Evolutionary conservation across 2,113 vertebrate species (phyloP).

Genomic region (Python bivittatus): DNA sequence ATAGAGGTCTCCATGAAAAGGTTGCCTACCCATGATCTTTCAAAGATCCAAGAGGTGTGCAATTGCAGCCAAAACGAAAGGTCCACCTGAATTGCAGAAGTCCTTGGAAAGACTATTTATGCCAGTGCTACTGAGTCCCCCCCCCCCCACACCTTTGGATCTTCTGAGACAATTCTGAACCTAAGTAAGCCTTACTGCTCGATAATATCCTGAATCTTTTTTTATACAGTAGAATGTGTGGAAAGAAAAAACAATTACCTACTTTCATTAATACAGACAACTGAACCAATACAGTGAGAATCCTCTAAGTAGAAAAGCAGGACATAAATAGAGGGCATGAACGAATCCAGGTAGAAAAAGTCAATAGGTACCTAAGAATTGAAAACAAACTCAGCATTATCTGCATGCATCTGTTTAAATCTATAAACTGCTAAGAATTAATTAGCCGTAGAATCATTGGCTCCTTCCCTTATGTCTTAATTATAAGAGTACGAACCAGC

Average conservation of each 20-base stretch:
- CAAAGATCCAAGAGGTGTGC: background rate
- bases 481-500: background rate
- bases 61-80: background rate
- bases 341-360: background rate
- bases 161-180: background rate
- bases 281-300: background rate
- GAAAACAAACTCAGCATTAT: background rate
- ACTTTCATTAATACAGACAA: background rate
- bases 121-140: background rate
- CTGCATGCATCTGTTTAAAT: background rate
- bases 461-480: background rate
- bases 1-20: background rate
- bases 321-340: background rate
- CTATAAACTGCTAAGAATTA: background rate
- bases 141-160: background rate
- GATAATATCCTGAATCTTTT: background rate
- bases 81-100: background rate
- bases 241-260: background rate
- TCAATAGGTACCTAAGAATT: background rate
- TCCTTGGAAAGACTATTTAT: background rate
- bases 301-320: background rate
- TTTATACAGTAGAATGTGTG: background rate
- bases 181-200: background rate
- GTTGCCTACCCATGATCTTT: background rate
- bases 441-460: background rate